Percentiles rank a stretch among this genome's conserved stretches.
These are phyloP conservation scores for Eulemur coronatus DNA, from an alignment of 2,797 vertebrate species.

Conservation along the genomic window DNA sequence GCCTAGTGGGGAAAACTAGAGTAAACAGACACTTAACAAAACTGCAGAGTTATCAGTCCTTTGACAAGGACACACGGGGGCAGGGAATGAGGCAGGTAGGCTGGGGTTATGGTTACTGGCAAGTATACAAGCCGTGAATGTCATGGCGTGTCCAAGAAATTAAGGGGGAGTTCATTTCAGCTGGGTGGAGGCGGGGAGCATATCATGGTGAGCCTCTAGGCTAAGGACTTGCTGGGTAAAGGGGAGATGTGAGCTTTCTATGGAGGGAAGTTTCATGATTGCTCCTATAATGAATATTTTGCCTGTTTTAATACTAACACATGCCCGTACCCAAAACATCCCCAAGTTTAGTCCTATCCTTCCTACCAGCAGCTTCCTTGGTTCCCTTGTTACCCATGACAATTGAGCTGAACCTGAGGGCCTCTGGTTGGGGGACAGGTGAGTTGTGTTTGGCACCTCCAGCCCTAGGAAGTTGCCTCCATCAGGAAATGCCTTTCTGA, in stretches of 20 bases:
- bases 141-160: not conserved
- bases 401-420: not conserved
- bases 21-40: not conserved
- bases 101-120: not conserved
- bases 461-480: constrained; percentile 1
- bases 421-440: not conserved
- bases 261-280: not conserved
- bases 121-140: not conserved
- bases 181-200: not conserved
- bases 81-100: not conserved
- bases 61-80: not conserved
- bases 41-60: not conserved
- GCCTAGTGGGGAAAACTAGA: not conserved
- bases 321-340: not conserved
- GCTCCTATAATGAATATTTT: not conserved
- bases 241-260: not conserved
- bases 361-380: not conserved
- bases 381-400: not conserved
- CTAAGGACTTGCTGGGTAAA: not conserved
- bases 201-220: not conserved
- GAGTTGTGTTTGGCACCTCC: not conserved
- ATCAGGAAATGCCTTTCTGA: constrained; percentile 39
- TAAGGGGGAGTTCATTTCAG: not conserved
- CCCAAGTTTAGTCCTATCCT: not conserved
- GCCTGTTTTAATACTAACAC: not conserved